Base-by-base conservation (phyloP, 2,797 vertebrate genomes). In the Onychomys torridus region DNA sequence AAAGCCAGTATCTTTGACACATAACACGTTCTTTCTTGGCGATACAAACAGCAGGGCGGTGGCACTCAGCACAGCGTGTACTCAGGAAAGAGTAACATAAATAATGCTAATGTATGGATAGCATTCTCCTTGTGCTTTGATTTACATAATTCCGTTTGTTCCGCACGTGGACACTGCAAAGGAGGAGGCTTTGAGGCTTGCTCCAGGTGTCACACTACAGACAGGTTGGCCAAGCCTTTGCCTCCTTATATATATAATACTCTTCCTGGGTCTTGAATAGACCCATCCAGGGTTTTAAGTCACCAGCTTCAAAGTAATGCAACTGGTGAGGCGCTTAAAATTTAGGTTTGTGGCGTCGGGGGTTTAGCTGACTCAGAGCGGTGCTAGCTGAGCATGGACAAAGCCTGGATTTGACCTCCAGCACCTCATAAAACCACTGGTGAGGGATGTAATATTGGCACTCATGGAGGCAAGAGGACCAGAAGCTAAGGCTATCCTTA, bases 61-160 rank as follows among this genome's bases (percentile, higher is more conserved):
- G 52, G 21, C 65, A 6, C 49, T n/a, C 21, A 17, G 27, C 52
- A 46, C n/a, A 14, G 16, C 46, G 49, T 46, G 37, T 55, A 14
- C 37, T 84, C 13, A 34, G 63, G 76, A 73, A 90, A 71, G 94
- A 83, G 63, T 76, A 40, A 57, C 43, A 79, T 59, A 91, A 90
- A 83, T 84, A 94, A 71, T 40, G 46, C 84, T 71, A 90, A 65
- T 52, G n/a, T 11, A 77, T 17, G 49, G 5, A 40, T 59, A 57
- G 40, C 85, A 32, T 61, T 89, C 49, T 71, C 57, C 52, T 16
- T 69, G 83, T 75, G 8, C 94, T 55, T 84, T 16, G 84, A 94
- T 89, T 96, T 95, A 49, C 79, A 73, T 83, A 86, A 81, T 86
- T 92, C 82, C 59, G 32, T 83, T 79, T 27, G 73, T 76, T 52